Evolutionary conservation across 2,888 invertebrate genomes (phyloP), one percentile per base, ranked within the genome.

Genomic region (Cryptus viduatorius): DNA sequence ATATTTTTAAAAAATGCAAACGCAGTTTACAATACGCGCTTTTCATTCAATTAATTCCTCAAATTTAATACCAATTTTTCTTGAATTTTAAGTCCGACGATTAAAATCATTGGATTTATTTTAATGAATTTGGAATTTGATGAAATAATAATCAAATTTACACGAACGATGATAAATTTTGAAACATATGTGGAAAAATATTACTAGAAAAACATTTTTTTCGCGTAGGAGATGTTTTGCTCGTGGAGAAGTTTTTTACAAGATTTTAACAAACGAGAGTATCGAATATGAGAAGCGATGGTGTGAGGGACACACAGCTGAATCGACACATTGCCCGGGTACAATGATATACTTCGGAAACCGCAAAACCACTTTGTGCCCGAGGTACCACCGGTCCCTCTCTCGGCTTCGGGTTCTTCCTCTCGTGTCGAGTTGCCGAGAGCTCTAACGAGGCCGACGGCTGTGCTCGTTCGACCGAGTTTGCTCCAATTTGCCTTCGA

Each of bases 401-500:
- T n/a, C 31, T 59, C 31, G 61, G 31, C 10, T 14, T 56, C 53
- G n/a, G 67, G n/a, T 50, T 61, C 61, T 65, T 61, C 50, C 69
- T 69, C 59, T 48, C 61, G 46, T 64, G 44, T 68, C 19, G 37
- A 37, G 37, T 29, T 14, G 31, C 61, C 61, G 50, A 48, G 50
- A 42, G 42, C 37, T 76, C 64, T 89, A 90, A 90, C 90, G 87
- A 90, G 90, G 87, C 88, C 65, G 76, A 61, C 87, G 87, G 86
- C 88, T 87, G 83, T 86, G 88, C 79, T 86, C 90, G 88, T 87
- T 89, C 87, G 88, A 87, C 85, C 89, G 86, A 87, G 86, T 87
- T 89, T 89, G 88, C 88, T 87, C 87, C 90, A 88, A 90, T 91
- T 90, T 88, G 81, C 79, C 83, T 73, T 80, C 85, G 87, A 87